Evolutionary conservation across 2,888 invertebrate species (phyloP).

Genomic region (Aporophyla lueneburgensis): DNA sequence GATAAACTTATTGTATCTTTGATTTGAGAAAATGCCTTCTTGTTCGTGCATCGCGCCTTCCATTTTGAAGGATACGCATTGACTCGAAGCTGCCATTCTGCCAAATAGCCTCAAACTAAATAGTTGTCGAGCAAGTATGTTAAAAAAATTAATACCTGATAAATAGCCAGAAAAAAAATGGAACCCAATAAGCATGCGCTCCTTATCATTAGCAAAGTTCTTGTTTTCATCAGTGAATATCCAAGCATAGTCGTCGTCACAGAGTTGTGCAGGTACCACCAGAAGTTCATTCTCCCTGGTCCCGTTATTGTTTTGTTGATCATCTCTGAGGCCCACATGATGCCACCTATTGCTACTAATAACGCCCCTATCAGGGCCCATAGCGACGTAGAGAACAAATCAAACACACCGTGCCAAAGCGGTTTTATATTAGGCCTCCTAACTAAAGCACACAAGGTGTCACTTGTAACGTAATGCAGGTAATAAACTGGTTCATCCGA

Average conservation of each 20-base stretch:
- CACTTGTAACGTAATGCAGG: conserved; percentile 70
- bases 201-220: conserved; percentile 67
- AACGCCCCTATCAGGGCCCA: conserved; percentile 57
- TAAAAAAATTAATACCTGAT: conserved; percentile 70
- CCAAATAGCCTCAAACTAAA: neutral
- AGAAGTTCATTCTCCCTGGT: conserved; percentile 34
- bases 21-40: neutral
- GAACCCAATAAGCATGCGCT: conserved; percentile 72
- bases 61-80: neutral
- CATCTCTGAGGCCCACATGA: conserved; percentile 68
- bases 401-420: conserved; percentile 74
- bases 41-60: neutral
- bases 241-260: conserved; percentile 71
- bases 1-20: neutral
- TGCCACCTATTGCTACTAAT: conserved; percentile 61
- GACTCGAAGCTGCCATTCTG: neutral
- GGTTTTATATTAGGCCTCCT: conserved; percentile 69
- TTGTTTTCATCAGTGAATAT: conserved; percentile 64
- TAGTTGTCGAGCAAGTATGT: neutral
- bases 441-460: conserved; percentile 74
- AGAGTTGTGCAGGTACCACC: conserved; percentile 64
- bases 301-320: conserved; percentile 46
- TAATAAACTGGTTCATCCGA: conserved; percentile 65
- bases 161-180: conserved; percentile 71
- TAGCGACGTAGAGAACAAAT: conserved; percentile 42